These are phyloP conservation scores for Peribatodes rhomboidaria DNA, from an alignment of 2,888 invertebrate species.

Conservation along the genomic window DNA sequence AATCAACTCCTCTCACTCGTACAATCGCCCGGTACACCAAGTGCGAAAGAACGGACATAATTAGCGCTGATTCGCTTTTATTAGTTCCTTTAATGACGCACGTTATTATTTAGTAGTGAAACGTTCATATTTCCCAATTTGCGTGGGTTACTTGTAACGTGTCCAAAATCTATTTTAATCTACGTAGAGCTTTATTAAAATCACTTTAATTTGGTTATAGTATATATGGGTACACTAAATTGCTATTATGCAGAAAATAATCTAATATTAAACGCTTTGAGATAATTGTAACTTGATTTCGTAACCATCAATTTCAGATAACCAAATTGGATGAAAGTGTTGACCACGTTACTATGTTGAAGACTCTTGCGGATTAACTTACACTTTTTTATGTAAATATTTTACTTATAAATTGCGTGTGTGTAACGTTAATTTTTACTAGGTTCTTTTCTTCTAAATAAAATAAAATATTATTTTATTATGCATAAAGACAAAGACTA, in stretches of 20 bases:
- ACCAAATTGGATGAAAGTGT: background rate
- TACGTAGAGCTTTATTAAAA: background rate
- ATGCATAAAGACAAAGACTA: too few relatives aligned
- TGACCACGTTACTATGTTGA: slow-evolving; percentile 17
- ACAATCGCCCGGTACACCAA: too few relatives aligned
- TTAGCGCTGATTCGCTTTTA: too few relatives aligned
- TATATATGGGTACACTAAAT: slow-evolving; percentile 9
- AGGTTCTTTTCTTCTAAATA: too few relatives aligned
- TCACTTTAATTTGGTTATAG: slow-evolving; percentile 15
- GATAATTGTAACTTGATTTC: background rate
- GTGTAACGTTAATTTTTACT: background rate
- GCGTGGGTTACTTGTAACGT: too few relatives aligned
- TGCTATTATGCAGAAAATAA: background rate
- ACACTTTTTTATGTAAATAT: background rate
- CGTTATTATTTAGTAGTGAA: too few relatives aligned
- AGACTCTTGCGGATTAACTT: background rate
- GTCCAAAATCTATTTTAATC: too few relatives aligned
- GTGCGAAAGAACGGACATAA: too few relatives aligned
- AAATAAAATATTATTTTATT: too few relatives aligned
- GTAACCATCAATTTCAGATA: slow-evolving; percentile 18
- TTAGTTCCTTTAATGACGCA: too few relatives aligned
- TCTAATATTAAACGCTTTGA: background rate
- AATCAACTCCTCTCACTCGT: too few relatives aligned
- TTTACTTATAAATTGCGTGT: background rate
- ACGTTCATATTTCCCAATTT: too few relatives aligned